Base-by-base conservation (phyloP, 2,888 invertebrate species). In the Rhingia campestris region DNA sequence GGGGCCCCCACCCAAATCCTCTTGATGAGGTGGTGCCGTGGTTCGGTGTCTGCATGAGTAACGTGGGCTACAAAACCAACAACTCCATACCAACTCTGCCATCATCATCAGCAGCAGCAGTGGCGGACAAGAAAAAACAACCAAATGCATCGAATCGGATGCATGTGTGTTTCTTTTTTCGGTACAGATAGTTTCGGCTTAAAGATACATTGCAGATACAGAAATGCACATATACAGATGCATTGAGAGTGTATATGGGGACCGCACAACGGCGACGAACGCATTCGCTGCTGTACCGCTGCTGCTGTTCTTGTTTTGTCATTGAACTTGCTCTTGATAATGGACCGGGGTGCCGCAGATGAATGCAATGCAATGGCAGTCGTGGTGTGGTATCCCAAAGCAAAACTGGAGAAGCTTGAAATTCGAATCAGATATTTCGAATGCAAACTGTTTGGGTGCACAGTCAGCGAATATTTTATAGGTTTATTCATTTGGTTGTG, bases 281-380 rank as follows among this genome's bases (percentile, higher is more conserved):
- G 80, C 74, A 70, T 70, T 61, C 49, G 59, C 64, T 66, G 70
- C 80, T 75, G 30, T 41, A 10, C 22, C 22, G 22, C 22, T 9
- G 41, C 41, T n/a, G 73, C 75, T 84, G 69, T 61, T 80, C 64
- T 84, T 67, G 73, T 84, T 84, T 85, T 85, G 85, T 85, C 85
- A 85, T 85, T 85, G 85, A 85, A 85, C 85, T 85, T 85, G 84
- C 80, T 85, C 84, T 85, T 85, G 80, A 81, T 80, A 70, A 67
- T 80, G 63, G 70, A 64, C 69, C 51, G 54, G 59, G 66, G 69
- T 70, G 59, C 43, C 56, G 56, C 22, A 49, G 70, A 76, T 76
- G 73, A 73, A 80, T 72, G 53, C 54, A 67, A 56, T 43, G 35
- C 58, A 45, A 22, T 22, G 58, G 58, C 72, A 66, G 64, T 47